phyloP scores from a whole-genome alignment of 2,797 vertebrate genomes.

The Calcarius lapponicus region DNA sequence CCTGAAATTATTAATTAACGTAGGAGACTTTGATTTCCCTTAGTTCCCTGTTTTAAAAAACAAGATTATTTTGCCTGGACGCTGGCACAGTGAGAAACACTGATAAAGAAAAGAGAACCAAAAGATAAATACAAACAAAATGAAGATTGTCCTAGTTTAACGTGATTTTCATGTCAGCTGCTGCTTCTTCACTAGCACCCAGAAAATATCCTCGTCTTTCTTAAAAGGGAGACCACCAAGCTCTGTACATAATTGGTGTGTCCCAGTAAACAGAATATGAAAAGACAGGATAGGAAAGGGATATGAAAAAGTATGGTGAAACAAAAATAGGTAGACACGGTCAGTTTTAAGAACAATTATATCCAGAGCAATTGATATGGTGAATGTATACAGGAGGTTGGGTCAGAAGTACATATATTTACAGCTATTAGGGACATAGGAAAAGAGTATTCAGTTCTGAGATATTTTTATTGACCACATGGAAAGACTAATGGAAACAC shows the following conservation, averaged over 20 bases:
- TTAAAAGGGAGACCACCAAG: neutral
- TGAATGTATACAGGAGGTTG: neutral
- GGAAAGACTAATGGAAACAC: neutral
- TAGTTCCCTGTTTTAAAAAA: neutral
- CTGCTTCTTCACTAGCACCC: neutral
- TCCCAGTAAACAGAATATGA: neutral
- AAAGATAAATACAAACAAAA: neutral
- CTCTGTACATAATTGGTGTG: neutral
- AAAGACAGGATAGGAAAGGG: neutral
- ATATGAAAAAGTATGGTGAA: neutral
- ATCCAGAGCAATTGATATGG: neutral
- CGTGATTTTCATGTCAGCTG: neutral
- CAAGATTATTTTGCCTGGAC: neutral
- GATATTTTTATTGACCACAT: neutral
- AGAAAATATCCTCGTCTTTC: neutral
- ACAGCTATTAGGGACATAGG: neutral
- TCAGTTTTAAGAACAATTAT: neutral
- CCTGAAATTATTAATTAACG: accelerated
- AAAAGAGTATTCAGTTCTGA: neutral
- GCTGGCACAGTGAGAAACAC: neutral
- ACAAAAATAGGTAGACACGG: neutral
- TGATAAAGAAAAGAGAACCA: neutral
- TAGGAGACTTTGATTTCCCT: neutral
- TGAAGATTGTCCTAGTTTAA: neutral
- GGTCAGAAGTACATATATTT: neutral